Percentiles rank a stretch among this genome's conserved stretches.
Conservation (phyloP, 2,113 vertebrate genomes). For the Nesospiza acunhae region DNA sequence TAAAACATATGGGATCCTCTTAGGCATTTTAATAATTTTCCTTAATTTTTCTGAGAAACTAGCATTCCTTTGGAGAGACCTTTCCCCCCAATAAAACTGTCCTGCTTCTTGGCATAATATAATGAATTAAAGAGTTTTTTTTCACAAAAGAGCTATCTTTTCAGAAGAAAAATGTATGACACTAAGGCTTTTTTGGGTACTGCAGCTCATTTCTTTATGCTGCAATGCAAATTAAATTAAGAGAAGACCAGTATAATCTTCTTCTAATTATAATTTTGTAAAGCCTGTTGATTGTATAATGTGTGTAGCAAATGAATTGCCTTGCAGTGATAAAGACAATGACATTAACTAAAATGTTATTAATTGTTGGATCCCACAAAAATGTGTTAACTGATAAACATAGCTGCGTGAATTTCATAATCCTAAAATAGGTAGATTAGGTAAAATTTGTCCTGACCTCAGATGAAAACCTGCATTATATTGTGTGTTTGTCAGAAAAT, state of each 20-base stretch:
- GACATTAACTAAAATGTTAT: neutral
- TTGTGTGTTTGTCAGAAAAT: neutral
- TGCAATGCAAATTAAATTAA: neutral
- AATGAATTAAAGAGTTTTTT: neutral
- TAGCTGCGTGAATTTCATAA: neutral
- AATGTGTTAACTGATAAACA: neutral
- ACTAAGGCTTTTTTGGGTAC: neutral
- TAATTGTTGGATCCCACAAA: neutral
- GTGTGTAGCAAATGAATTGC: neutral
- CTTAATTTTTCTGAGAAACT: neutral
- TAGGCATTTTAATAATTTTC: neutral
- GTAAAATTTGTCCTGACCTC: neutral
- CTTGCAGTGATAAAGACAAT: neutral
- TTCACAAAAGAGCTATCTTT: neutral
- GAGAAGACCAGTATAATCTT: neutral
- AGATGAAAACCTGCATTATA: neutral
- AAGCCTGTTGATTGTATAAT: neutral
- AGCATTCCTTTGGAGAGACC: neutral
- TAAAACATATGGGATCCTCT: neutral
- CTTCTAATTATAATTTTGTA: neutral
- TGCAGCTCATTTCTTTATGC: neutral
- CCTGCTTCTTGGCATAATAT: neutral
- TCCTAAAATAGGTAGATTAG: neutral
- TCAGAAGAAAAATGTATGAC: neutral
- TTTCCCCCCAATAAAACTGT: neutral